These are phyloP conservation scores for Diaprepes abbreviatus DNA, from an alignment of 2,888 invertebrate species.

Conservation along the genomic window DNA sequence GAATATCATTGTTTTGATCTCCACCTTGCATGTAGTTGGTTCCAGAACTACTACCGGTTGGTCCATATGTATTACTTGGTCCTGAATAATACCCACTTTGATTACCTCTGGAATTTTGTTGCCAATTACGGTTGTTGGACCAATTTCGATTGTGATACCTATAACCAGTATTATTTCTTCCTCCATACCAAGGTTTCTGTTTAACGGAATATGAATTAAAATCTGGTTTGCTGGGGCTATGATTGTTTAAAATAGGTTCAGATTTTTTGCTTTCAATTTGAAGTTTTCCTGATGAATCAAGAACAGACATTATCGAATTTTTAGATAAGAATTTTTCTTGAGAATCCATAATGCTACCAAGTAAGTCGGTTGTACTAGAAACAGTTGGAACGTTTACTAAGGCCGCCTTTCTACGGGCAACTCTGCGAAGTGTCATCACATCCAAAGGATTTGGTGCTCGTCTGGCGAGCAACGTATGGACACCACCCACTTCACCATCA, in stretches of 20 bases:
- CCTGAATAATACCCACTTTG: constrained; percentile 34
- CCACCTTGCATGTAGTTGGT: constrained; percentile 25
- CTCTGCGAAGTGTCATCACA: constrained; percentile 59
- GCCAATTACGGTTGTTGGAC: constrained; percentile 49
- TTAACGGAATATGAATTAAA: constrained; percentile 39
- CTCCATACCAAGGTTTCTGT: constrained; percentile 40
- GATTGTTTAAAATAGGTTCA: constrained; percentile 29
- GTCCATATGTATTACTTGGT: not conserved
- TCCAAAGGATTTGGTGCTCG: constrained; percentile 68
- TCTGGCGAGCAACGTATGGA: constrained; percentile 49
- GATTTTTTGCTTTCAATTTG: constrained; percentile 65
- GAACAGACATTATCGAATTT: constrained; percentile 72
- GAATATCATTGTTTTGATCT: constrained; percentile 53
- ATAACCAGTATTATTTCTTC: constrained; percentile 26
- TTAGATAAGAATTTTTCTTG: constrained; percentile 81
- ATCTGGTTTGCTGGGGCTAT: constrained; percentile 38
- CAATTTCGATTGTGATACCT: constrained; percentile 49
- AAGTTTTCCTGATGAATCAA: constrained; percentile 74
- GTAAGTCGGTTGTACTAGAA: constrained; percentile 72
- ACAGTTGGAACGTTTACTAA: constrained; percentile 63
- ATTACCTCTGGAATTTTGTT: constrained; percentile 46
- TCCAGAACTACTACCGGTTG: constrained; percentile 6
- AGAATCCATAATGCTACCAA: constrained; percentile 78
- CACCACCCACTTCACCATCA: constrained; percentile 47
- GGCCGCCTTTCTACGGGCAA: constrained; percentile 67